Evolutionary conservation across 2,797 vertebrate species (phyloP), one percentile per base, ranked within the genome.

Genomic region (Lithobates sylvaticus): DNA sequence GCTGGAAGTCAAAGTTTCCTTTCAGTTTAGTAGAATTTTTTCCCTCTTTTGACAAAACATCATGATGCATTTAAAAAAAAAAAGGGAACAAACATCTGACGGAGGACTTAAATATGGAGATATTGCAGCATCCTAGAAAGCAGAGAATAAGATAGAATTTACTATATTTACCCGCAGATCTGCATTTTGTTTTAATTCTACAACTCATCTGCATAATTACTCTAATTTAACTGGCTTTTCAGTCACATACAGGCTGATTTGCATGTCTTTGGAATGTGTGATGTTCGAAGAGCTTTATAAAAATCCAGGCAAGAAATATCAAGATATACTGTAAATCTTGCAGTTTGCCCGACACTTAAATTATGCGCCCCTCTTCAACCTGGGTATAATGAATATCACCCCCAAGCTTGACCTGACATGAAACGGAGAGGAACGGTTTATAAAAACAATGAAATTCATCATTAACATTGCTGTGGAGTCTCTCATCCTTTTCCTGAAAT

Each of bases 381-480:
- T 16, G 12, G 21, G 72, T 65, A 32, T 81, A 81, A 86, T 81
- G 68, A 76, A 76, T 70, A 36, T 80, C 23, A 47, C 71, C 61
- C 36, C 23, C 36, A 36, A 85, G 34, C 42, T 65, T 80, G 84
- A 72, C 76, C 84, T 26, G 13, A 10, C 15, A n/a, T 58, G 27
- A 42, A 85, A 39, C 21, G 27, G 68, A 27, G 23, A 27, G 42
- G n/a, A 61, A 69, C 27, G 61, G 77, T 85, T 61, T 78, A 61
- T 78, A 15, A 64, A 54, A 54, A 74, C 36, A 81, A 21, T 13
- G 68, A 70, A 69, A 75, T 81, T 13, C 39, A 75, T 75, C 78
- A 67, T 69, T 75, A 67, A 75, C 27, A 29, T n/a, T 42, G 12
- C 5, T 68, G 15, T 29, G 68, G 42, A 58, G 74, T 76, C 29